phyloP scores from a whole-genome alignment of 2,797 vertebrate species.

The Myotis vivesi region DNA sequence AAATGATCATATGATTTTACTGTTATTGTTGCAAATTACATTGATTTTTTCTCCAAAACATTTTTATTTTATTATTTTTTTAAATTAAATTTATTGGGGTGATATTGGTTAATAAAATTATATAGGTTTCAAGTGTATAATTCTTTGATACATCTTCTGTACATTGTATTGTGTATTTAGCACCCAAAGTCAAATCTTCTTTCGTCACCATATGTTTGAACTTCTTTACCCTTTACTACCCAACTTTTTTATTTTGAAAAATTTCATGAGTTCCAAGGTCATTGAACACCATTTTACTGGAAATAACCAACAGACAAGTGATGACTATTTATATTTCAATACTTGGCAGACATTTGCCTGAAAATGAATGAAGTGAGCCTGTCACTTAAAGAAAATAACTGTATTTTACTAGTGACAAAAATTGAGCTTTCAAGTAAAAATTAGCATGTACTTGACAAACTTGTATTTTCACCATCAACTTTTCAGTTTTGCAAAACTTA shows the following conservation, averaged over 20 bases:
- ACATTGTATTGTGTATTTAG: neutral
- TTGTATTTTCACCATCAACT: neutral
- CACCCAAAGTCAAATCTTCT: neutral
- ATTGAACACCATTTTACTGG: neutral
- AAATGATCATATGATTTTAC: neutral
- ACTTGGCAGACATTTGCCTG: slow-evolving; percentile 28
- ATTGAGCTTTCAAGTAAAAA: slow-evolving; percentile 5
- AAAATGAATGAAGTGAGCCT: neutral
- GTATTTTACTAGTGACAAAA: slow-evolving; percentile 39
- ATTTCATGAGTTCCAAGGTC: slow-evolving; percentile 15
- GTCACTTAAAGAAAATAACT: slow-evolving; percentile 11
- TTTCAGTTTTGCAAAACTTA: neutral
- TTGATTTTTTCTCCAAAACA: neutral
- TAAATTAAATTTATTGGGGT: neutral
- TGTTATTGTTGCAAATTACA: slow-evolving; percentile 5
- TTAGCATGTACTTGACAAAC: neutral
- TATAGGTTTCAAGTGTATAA: neutral
- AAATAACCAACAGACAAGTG: slow-evolving; percentile 4
- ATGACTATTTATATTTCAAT: slow-evolving; percentile 23
- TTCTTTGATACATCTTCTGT: neutral
- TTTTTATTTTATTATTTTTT: neutral
- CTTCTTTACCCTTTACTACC: neutral
- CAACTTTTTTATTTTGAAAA: neutral
- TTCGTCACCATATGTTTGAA: neutral
- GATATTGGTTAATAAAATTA: neutral